These are phyloP conservation scores for Chloromyia formosa DNA, from an alignment of 2,888 invertebrate genomes.

Conservation along the genomic window DNA sequence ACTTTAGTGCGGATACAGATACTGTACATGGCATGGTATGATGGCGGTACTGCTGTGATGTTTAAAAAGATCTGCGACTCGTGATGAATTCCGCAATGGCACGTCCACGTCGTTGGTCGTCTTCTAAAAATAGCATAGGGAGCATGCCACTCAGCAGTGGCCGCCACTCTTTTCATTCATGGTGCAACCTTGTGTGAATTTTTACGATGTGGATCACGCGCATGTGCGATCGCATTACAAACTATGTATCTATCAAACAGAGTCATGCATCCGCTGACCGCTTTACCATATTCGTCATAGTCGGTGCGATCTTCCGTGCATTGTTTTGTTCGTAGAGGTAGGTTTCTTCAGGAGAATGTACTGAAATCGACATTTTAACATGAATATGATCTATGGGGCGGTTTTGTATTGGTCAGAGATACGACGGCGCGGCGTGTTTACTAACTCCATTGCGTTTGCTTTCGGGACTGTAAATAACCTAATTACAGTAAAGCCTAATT, in stretches of 20 bases:
- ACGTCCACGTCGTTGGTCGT: neutral
- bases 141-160: neutral
- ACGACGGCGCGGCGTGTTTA: no score
- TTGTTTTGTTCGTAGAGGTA: neutral
- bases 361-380: neutral
- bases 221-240: slow-evolving; percentile 26
- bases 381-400: no score
- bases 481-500: no score
- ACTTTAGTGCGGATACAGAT: no score
- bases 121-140: neutral
- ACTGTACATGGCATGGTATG: no score
- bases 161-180: slow-evolving; percentile 36
- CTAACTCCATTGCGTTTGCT: no score
- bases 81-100: neutral
- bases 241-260: neutral
- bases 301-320: neutral
- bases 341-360: neutral
- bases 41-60: no score
- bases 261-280: neutral
- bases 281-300: neutral
- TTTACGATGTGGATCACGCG: slow-evolving; percentile 40
- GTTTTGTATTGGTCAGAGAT: no score
- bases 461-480: no score
- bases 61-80: no score
- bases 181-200: slow-evolving; percentile 36